Evolutionary conservation across 2,888 invertebrate species (phyloP).

Genomic region (Oscheius sp.): DNA sequence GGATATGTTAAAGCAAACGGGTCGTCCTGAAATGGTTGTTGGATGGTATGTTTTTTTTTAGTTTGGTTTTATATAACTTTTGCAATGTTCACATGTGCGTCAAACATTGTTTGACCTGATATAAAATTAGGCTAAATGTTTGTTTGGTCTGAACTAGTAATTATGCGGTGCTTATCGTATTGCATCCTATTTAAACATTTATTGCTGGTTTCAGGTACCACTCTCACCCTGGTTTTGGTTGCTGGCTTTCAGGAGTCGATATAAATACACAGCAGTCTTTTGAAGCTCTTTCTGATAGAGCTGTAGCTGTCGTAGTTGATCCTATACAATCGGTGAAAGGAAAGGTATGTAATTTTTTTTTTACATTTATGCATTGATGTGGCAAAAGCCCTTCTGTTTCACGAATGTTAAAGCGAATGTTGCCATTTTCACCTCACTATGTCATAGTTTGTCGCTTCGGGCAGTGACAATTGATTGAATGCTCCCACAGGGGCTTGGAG

Average conservation of each 20-base stretch:
- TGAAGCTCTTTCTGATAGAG: slow-evolving; percentile 95
- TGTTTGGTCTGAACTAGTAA: neutral
- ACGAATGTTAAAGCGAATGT: too few species aligned
- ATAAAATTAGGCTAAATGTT: neutral
- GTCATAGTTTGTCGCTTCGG: slow-evolving; percentile 21
- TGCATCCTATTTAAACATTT: neutral
- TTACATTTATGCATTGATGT: neutral
- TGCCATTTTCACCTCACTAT: too few species aligned
- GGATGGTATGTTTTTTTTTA: slow-evolving; percentile 78
- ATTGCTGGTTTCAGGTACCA: slow-evolving; percentile 77
- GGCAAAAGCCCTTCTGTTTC: too few species aligned
- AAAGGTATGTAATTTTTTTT: slow-evolving; percentile 52
- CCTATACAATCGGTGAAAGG: slow-evolving; percentile 99
- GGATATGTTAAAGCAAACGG: slow-evolving; percentile 95
- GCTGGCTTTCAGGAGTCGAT: slow-evolving; percentile 95
- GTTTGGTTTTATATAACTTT: neutral
- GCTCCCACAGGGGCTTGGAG: neutral
- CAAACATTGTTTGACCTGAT: neutral
- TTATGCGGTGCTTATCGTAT: neutral
- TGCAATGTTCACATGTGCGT: neutral
- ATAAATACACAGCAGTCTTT: slow-evolving; percentile 99
- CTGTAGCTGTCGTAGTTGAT: slow-evolving; percentile 98
- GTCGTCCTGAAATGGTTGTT: slow-evolving; percentile 97
- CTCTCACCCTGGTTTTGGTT: slow-evolving; percentile 99
- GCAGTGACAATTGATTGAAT: slow-evolving; percentile 11